phyloP scores from a whole-genome alignment of 2,888 invertebrate genomes.

The Myopa testacea region DNA sequence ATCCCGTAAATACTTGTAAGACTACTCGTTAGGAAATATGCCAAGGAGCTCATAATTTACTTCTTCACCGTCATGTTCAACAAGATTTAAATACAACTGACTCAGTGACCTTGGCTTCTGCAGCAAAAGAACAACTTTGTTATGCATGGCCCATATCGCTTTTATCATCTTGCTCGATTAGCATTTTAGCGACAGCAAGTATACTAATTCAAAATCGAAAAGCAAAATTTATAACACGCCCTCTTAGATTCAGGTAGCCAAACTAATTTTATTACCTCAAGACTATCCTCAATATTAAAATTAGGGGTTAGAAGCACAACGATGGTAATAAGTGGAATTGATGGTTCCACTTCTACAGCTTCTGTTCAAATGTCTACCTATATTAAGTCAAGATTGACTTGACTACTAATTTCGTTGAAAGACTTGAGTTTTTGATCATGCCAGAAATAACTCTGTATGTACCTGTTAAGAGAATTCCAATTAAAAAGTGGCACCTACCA shows the following conservation, averaged over 20 bases:
- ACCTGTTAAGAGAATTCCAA: not conserved
- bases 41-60: conserved; percentile 8
- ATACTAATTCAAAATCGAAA: not conserved
- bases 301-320: not conserved
- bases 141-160: not conserved
- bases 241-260: conserved; percentile 29
- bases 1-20: conserved; percentile 19
- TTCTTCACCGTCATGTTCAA: not conserved
- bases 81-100: not conserved
- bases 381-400: not conserved
- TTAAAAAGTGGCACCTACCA: conserved; percentile 3
- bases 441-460: conserved; percentile 12
- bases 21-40: conserved; percentile 22
- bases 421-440: not conserved
- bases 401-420: conserved; percentile 8
- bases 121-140: not conserved
- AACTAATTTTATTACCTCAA: conserved; percentile 10
- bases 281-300: conserved; percentile 1
- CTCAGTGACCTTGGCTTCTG: not conserved
- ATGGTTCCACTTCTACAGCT: not conserved
- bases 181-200: not conserved
- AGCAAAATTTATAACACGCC: not conserved
- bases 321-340: conserved; percentile 9
- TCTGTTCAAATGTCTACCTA: not conserved
- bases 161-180: not conserved